Conservation (phyloP, 2,888 invertebrate species). For the Drosophila atripex region DNA sequence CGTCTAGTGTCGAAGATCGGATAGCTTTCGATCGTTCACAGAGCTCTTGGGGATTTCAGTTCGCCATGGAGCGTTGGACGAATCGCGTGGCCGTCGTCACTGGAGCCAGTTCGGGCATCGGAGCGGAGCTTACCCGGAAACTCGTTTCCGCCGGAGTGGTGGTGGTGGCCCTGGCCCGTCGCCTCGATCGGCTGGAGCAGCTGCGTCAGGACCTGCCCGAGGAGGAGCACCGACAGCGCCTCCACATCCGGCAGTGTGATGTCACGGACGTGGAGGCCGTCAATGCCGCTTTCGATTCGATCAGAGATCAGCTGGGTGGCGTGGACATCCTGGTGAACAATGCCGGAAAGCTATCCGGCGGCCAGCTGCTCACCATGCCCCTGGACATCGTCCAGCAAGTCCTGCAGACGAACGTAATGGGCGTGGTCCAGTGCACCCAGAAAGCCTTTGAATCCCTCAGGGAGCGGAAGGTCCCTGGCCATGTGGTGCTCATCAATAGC, state of each 20-base stretch:
- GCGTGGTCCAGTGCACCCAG: constrained; percentile 83
- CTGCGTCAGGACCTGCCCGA: constrained; percentile 49
- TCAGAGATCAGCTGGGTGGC: constrained; percentile 84
- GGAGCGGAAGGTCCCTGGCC: constrained; percentile 80
- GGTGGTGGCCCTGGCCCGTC: constrained; percentile 85
- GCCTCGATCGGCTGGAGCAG: constrained; percentile 79
- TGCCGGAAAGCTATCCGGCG: constrained; percentile 83
- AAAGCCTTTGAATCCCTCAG: constrained; percentile 84
- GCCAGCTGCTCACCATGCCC: constrained; percentile 62
- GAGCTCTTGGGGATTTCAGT: constrained; percentile 29
- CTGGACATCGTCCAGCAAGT: constrained; percentile 69
- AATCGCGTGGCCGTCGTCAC: constrained; percentile 87
- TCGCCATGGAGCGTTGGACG: constrained; percentile 85
- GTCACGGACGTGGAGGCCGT: constrained; percentile 85
- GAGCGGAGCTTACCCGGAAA: constrained; percentile 83
- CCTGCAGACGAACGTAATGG: constrained; percentile 84
- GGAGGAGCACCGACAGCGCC: constrained; percentile 33
- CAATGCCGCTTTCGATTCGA: constrained; percentile 84
- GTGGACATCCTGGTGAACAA: constrained; percentile 86
- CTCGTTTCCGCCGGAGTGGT: constrained; percentile 84
- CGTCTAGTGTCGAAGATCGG: not conserved
- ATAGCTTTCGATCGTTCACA: not conserved
- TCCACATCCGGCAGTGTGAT: constrained; percentile 81
- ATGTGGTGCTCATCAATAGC: constrained; percentile 84
- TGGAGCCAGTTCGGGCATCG: constrained; percentile 87